Conservation (phyloP, 23 tunicate genomes). For the Styela clava region DNA sequence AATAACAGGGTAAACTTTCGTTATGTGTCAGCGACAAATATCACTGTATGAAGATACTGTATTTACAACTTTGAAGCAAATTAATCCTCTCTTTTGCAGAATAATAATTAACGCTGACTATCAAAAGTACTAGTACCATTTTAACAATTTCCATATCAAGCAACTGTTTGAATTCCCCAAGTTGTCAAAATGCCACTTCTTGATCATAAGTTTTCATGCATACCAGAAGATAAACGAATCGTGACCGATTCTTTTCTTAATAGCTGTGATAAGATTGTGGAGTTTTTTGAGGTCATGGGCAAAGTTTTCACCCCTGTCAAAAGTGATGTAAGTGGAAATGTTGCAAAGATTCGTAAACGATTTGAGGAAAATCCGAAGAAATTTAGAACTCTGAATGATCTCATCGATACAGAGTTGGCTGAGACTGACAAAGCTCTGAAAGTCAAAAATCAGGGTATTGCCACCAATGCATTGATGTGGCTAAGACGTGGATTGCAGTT, state of each 20-base stretch:
- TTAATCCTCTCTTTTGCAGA: no score
- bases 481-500: constrained; percentile 86
- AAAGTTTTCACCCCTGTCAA: constrained; percentile 91
- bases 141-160: no score
- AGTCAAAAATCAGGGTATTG: constrained; percentile 77
- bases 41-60: no score
- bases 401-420: constrained; percentile 45
- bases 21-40: no score
- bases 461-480: constrained; percentile 99
- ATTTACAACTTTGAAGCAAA: no score
- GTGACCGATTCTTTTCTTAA: constrained; percentile 54
- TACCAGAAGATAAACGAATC: constrained; percentile 64
- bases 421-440: constrained; percentile 74
- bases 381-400: constrained; percentile 56
- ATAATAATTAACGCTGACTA: no score
- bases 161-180: no score
- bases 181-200: constrained; percentile 4
- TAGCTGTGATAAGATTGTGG: constrained; percentile 65
- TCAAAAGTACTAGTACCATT: no score
- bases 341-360: constrained; percentile 65
- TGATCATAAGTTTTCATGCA: constrained; percentile 28
- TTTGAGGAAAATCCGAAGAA: constrained; percentile 59
- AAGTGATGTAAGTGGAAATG: constrained; percentile 85
- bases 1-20: no score
- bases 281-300: constrained; percentile 87